phyloP scores from a whole-genome alignment of 2,888 invertebrate species.

The Scaptomyza cyrtandrae region DNA sequence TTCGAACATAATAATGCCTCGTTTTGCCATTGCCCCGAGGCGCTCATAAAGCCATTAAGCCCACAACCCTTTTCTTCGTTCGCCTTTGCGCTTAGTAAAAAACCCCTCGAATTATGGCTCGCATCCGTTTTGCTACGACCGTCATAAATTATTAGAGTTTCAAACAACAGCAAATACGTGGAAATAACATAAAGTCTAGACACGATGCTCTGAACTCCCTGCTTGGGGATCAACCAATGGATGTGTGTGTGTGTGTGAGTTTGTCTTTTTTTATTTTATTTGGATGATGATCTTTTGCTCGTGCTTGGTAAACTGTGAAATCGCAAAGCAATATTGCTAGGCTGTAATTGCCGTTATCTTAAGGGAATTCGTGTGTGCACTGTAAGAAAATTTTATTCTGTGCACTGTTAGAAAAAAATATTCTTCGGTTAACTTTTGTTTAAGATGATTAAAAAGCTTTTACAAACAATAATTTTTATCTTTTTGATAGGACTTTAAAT shows the following conservation, averaged over 20 bases:
- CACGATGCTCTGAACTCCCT: slow-evolving; percentile 18
- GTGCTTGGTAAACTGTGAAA: slow-evolving; percentile 38
- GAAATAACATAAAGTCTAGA: slow-evolving; percentile 40
- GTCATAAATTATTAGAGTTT: slow-evolving; percentile 66
- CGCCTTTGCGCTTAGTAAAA: slow-evolving; percentile 37
- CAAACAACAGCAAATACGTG: slow-evolving; percentile 34
- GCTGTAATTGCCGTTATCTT: slow-evolving; percentile 31
- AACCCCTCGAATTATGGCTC: slow-evolving; percentile 45
- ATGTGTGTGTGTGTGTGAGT: not conserved
- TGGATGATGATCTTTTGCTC: slow-evolving; percentile 15
- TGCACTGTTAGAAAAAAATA: too few relatives aligned
- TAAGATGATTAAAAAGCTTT: too few relatives aligned
- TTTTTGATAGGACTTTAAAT: too few relatives aligned
- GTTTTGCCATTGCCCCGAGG: slow-evolving; percentile 64
- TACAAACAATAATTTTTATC: too few relatives aligned
- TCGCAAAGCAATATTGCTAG: slow-evolving; percentile 32
- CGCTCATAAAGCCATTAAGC: slow-evolving; percentile 77
- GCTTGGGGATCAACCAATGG: slow-evolving; percentile 25
- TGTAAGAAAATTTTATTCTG: too few relatives aligned
- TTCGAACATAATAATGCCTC: slow-evolving; percentile 64
- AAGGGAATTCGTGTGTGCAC: slow-evolving; percentile 8
- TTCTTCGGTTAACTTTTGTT: too few relatives aligned
- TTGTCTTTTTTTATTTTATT: not conserved
- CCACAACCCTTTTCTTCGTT: slow-evolving; percentile 67
- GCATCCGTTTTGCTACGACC: slow-evolving; percentile 54